phyloP scores from a whole-genome alignment of 2,888 invertebrate genomes.

The Rhagonycha lutea region DNA sequence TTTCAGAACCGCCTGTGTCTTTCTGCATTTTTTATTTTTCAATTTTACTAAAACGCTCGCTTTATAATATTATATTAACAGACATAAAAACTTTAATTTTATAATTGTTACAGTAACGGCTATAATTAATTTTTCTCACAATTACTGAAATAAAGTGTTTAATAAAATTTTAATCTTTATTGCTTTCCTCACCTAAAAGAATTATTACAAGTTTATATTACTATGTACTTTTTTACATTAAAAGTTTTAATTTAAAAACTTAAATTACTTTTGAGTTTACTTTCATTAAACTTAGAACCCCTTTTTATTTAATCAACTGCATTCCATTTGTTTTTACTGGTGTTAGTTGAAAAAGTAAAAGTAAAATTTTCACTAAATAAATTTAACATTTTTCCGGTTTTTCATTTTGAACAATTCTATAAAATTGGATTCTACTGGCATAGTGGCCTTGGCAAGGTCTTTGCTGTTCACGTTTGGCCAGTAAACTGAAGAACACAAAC shows the following conservation, averaged over 20 bases:
- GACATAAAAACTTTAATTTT: background rate
- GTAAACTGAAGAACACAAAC: background rate
- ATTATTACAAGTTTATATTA: slow-evolving; percentile 1
- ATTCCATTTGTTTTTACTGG: background rate
- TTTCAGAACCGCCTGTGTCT: background rate
- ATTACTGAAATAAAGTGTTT: background rate
- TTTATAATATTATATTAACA: background rate
- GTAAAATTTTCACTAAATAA: background rate
- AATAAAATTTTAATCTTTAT: slow-evolving; percentile 1
- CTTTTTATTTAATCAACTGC: background rate
- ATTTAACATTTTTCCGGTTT: background rate
- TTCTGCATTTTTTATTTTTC: background rate
- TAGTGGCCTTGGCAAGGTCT: background rate
- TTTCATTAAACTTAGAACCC: slow-evolving; percentile 10
- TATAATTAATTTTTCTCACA: background rate
- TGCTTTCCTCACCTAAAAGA: background rate
- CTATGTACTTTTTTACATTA: slow-evolving; percentile 2
- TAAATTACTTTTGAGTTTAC: slow-evolving; percentile 9
- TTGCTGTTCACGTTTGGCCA: background rate
- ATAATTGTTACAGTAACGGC: background rate
- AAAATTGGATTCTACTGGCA: background rate
- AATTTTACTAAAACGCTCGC: background rate
- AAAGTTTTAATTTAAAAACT: slow-evolving; percentile 12
- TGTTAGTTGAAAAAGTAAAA: background rate
- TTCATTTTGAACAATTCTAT: background rate